Conservation (phyloP, 2,113 vertebrate species). For the Hymenochirus boettgeri region DNA sequence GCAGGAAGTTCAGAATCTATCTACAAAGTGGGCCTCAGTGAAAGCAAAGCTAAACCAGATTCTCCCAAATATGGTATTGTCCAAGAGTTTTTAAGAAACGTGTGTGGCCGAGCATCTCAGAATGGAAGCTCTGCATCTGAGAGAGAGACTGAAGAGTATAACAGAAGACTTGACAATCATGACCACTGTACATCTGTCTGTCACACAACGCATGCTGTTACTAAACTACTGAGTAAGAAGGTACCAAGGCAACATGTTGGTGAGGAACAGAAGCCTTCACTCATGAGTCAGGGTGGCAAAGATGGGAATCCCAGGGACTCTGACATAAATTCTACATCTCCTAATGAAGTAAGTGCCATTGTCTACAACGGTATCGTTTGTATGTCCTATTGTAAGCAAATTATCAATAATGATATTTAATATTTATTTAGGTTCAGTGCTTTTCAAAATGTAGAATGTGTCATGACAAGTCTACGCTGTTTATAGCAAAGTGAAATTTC, state of each 20-base stretch:
- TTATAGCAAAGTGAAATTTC: too few relatives aligned
- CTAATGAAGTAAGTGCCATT: constrained; percentile 69
- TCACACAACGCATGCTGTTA: constrained; percentile 66
- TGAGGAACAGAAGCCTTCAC: constrained; percentile 65
- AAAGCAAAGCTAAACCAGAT: constrained; percentile 63
- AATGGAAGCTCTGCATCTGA: constrained; percentile 60
- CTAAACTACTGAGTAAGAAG: constrained; percentile 83
- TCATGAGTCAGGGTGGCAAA: constrained; percentile 55
- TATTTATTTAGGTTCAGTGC: too few relatives aligned
- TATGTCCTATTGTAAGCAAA: too few relatives aligned
- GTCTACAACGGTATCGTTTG: not conserved
- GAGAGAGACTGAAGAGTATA: constrained; percentile 65
- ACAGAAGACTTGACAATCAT: constrained; percentile 55
- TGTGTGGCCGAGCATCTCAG: constrained; percentile 68
- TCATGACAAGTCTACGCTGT: too few relatives aligned
- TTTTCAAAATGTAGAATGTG: too few relatives aligned
- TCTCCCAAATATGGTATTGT: constrained; percentile 78
- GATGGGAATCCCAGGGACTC: constrained; percentile 57
- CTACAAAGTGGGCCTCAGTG: constrained; percentile 70
- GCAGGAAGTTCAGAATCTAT: constrained; percentile 84
- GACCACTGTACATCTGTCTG: constrained; percentile 59
- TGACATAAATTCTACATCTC: constrained; percentile 51
- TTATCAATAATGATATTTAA: too few relatives aligned
- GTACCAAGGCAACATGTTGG: constrained; percentile 71
- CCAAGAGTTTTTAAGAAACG: constrained; percentile 87